phyloP scores from a whole-genome alignment of 2,888 invertebrate genomes.

The Drosophila cracens region DNA sequence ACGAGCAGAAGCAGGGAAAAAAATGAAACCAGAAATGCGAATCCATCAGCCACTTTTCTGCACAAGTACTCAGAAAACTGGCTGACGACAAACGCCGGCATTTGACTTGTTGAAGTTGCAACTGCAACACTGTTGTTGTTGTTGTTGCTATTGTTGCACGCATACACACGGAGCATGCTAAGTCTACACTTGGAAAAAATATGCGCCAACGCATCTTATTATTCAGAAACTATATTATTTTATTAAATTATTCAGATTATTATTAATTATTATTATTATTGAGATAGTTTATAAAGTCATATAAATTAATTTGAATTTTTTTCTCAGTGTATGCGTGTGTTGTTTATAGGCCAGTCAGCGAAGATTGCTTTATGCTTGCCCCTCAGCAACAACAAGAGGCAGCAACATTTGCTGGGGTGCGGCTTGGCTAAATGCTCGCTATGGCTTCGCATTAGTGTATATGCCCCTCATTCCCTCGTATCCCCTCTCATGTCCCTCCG shows the following conservation, averaged over 20 bases:
- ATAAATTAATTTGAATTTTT: neutral
- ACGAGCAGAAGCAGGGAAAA: neutral
- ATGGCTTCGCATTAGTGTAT: slow-evolving; percentile 55
- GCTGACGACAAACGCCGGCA: slow-evolving; percentile 54
- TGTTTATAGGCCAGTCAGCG: slow-evolving; percentile 36
- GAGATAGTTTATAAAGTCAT: too few species aligned
- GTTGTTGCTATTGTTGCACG: slow-evolving; percentile 19
- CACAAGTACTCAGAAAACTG: slow-evolving; percentile 42
- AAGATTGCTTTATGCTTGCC: slow-evolving; percentile 51
- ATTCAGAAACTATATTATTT: neutral
- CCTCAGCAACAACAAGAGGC: slow-evolving; percentile 12
- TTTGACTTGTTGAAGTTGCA: slow-evolving; percentile 23
- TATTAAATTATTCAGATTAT: too few species aligned
- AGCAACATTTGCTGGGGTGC: slow-evolving; percentile 33
- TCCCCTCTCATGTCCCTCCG: neutral
- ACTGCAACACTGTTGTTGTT: slow-evolving; percentile 1
- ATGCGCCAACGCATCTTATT: neutral
- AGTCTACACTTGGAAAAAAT: neutral
- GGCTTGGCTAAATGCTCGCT: slow-evolving; percentile 47
- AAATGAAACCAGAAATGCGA: slow-evolving; percentile 34
- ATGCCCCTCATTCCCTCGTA: neutral
- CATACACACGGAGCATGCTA: neutral
- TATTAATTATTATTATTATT: too few species aligned
- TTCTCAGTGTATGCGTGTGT: slow-evolving; percentile 2
- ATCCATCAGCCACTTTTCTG: slow-evolving; percentile 37